Conservation (phyloP, 1,140 invertebrate species). For the Brachionus sp. region DNA sequence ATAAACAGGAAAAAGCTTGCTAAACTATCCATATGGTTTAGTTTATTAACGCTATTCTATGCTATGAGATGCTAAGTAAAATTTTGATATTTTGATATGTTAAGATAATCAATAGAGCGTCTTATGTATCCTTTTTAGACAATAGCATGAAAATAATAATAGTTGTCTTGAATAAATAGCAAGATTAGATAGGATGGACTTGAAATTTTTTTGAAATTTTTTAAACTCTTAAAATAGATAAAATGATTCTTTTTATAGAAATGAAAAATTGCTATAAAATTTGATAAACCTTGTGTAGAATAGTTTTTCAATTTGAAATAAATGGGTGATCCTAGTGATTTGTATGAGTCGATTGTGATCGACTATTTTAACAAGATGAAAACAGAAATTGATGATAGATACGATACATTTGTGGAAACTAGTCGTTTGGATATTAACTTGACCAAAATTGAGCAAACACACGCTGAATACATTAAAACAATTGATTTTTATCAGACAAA, state of each 20-base stretch:
- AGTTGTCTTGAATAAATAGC: not conserved
- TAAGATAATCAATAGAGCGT: too few species aligned
- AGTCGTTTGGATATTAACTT: not conserved
- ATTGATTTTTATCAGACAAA: not conserved
- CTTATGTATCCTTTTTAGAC: too few species aligned
- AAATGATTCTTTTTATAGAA: not conserved
- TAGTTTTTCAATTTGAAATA: not conserved
- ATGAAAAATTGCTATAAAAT: not conserved
- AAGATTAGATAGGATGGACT: not conserved
- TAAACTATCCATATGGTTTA: not conserved
- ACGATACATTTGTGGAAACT: not conserved
- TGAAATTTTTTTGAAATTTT: not conserved
- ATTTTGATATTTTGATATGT: not conserved
- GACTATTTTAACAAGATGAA: not conserved
- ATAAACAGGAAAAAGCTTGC: not conserved
- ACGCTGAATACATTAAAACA: not conserved
- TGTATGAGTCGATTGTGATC: not conserved
- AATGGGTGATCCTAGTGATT: not conserved
- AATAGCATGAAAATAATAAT: too few species aligned
- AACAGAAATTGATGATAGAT: slow-evolving; percentile 11
- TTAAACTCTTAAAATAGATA: not conserved
- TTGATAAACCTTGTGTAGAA: not conserved
- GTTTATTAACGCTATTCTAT: not conserved
- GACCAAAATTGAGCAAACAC: not conserved
- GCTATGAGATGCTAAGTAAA: not conserved